Percentiles rank a stretch among this genome's conserved stretches.
Evolutionary conservation across 2,797 vertebrate genomes (phyloP).

Genomic region (Danionella dracula): DNA sequence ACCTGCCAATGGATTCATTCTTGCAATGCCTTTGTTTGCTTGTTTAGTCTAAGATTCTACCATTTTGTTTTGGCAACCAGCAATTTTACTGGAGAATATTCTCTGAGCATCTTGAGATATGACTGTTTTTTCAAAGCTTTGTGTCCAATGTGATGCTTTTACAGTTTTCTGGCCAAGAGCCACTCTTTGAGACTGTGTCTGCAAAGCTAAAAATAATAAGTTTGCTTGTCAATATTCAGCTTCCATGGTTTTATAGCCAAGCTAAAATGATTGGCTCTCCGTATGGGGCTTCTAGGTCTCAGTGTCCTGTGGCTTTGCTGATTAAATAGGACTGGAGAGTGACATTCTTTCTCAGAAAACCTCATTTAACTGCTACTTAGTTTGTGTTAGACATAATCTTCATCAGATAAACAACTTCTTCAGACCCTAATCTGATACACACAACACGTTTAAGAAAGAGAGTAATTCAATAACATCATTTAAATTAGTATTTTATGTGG

Average conservation of each 20-base stretch:
- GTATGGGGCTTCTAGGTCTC: background rate
- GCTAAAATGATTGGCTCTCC: slow-evolving; percentile 14
- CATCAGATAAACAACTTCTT: background rate
- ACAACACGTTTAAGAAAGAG: background rate
- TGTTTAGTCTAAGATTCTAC: too few species aligned
- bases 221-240: slow-evolving; percentile 13
- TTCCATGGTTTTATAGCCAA: slow-evolving; percentile 7
- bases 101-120: too few species aligned
- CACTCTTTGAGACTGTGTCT: background rate
- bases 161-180: background rate
- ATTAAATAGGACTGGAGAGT: slow-evolving; percentile 1
- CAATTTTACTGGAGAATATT: background rate
- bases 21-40: too few species aligned
- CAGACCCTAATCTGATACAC: background rate
- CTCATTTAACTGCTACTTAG: too few species aligned
- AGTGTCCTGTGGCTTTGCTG: slow-evolving; percentile 1
- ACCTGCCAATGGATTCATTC: background rate
- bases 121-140: too few species aligned
- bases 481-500: too few species aligned
- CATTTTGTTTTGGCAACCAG: too few species aligned
- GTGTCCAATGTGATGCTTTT: too few species aligned
- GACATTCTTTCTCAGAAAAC: background rate
- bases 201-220: slow-evolving; percentile 12
- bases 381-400: too few species aligned
- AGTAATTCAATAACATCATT: too few species aligned